These are phyloP conservation scores for Solenopsis fugax DNA, from an alignment of 1,140 invertebrate species.

Conservation along the genomic window DNA sequence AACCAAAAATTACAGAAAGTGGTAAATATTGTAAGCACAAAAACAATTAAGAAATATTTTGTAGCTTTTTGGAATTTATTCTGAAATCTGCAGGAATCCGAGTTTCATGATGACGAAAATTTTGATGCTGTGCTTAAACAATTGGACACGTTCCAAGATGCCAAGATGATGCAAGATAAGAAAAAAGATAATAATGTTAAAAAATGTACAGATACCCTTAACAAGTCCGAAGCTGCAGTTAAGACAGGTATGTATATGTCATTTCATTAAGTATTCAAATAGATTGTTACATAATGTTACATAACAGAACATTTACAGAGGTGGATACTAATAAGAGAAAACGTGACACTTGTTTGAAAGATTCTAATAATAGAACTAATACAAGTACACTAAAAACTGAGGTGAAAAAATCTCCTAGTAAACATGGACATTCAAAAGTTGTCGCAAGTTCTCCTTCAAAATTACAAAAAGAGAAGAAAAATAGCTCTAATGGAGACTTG, in stretches of 20 bases:
- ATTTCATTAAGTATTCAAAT: not conserved
- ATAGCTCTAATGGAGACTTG: slow-evolving; percentile 5
- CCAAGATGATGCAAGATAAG: too few species aligned
- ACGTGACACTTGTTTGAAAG: slow-evolving; percentile 9
- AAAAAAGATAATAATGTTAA: not conserved
- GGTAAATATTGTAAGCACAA: slow-evolving; percentile 55
- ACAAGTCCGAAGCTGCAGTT: not conserved
- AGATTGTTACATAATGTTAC: not conserved
- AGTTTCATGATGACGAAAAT: slow-evolving; percentile 88
- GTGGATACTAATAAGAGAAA: slow-evolving; percentile 6
- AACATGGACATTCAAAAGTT: slow-evolving; percentile 22
- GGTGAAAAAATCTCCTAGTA: not conserved
- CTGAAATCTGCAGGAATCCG: slow-evolving; percentile 55
- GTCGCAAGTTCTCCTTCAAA: slow-evolving; percentile 4
- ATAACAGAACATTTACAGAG: slow-evolving; percentile 26
- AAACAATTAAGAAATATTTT: slow-evolving; percentile 9
- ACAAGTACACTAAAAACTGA: not conserved
- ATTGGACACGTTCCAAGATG: slow-evolving; percentile 85
- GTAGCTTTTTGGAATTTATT: slow-evolving; percentile 41
- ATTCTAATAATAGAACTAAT: slow-evolving; percentile 12
- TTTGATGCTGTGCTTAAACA: slow-evolving; percentile 90
- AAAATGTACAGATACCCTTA: not conserved
- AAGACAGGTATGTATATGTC: slow-evolving; percentile 25
- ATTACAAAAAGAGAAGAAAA: slow-evolving; percentile 6
- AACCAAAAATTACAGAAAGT: slow-evolving; percentile 64